These are phyloP conservation scores for Berghia stephanieae DNA, from an alignment of 1,140 invertebrate species.

Conservation along the genomic window DNA sequence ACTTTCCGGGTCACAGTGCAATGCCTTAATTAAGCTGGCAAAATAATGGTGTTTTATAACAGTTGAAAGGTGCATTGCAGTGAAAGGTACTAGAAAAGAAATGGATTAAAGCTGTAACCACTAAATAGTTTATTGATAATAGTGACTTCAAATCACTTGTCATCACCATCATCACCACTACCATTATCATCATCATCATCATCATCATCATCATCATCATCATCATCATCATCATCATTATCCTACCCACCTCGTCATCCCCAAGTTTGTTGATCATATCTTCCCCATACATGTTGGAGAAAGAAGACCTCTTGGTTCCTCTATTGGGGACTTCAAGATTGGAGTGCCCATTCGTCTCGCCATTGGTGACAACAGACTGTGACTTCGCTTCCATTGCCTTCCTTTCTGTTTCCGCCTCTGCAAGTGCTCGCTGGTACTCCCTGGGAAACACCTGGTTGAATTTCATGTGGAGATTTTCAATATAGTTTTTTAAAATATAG, in stretches of 20 bases:
- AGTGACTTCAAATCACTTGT: too few species aligned
- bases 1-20: too few species aligned
- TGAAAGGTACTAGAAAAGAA: too few species aligned
- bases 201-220: conserved; percentile 20
- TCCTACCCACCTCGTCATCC: conserved; percentile 35
- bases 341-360: neutral
- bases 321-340: conserved; percentile 3
- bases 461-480: too few species aligned
- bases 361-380: neutral
- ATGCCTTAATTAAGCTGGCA: too few species aligned
- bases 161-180: conserved; percentile 21
- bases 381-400: conserved; percentile 13
- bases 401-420: conserved; percentile 26
- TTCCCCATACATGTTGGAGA: conserved; percentile 50
- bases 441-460: conserved; percentile 93
- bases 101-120: too few species aligned
- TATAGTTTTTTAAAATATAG: too few species aligned
- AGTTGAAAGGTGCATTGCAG: too few species aligned
- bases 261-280: conserved; percentile 55
- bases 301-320: conserved; percentile 10
- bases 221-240: conserved; percentile 56
- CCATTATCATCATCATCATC: conserved; percentile 26
- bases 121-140: too few species aligned
- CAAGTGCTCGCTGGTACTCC: conserved; percentile 93
- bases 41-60: too few species aligned